Base-by-base conservation (phyloP, 2,113 vertebrate genomes). In the Silurus asotus region DNA sequence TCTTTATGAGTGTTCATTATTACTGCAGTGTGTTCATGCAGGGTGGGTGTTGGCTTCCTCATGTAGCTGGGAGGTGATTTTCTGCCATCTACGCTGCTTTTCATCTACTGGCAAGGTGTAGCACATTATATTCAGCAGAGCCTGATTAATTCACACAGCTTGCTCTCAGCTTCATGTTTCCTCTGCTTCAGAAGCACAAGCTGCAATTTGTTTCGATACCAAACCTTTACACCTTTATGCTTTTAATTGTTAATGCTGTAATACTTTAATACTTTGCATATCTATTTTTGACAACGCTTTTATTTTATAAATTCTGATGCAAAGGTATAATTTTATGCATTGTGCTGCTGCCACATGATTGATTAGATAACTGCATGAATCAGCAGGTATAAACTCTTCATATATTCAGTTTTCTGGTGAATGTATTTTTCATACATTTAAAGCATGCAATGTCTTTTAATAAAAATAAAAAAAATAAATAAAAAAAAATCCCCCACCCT, bases 91-190 rank as follows among this genome's bases (percentile, higher is more conserved):
- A 2, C 23, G 37, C 53, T 8, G 11, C 56, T 81, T 62, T 23
- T 62, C 25, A 37, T 49, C 9, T 9, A 11, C 5, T 62, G 19
- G 8, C 19, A 45, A 19, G 58, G 17, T 81, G 78, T 49, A 58
- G 58, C 37, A 49, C 13, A 37, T 8, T 59, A 62, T 23, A 45
- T 81, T 81, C 3, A 48, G 58, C 10, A 81, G 9, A 61, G 55
- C 28, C 78, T 61, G 15, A 61, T 80, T 80, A 80, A 80, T 61
- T 48, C 56, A 61, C 17, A 48, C 28, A 80, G 58, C 37, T 45
- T 58, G n/a, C 53, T 59, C 75, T 45, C 13, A 45, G 67, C 15
- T 45, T 13, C 28, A 45, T 37, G 67, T 6, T 45, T 53, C 20
- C 1, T 53, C 49, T n/a, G 25, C 74, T 53, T 14, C 74, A 75